phyloP scores from a whole-genome alignment of 2,113 vertebrate species.

The Vicugna pacos region DNA sequence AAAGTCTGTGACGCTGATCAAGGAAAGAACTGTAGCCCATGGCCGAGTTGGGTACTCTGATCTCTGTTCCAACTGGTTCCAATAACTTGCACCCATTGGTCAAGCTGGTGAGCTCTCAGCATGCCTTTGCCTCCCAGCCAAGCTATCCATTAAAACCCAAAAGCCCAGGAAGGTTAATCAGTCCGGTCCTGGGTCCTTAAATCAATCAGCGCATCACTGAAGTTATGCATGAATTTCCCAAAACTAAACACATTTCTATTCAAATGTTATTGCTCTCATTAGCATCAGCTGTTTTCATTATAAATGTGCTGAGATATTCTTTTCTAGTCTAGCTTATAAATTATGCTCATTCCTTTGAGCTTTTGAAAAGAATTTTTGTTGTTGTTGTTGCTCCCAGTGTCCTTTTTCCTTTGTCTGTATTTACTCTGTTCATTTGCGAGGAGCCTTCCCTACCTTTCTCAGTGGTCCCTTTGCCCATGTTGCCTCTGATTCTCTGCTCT shows the following conservation, averaged over 20 bases:
- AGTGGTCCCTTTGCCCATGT: not conserved
- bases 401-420: not conserved
- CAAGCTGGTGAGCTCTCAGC: not conserved
- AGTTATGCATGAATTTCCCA: constrained; percentile 53
- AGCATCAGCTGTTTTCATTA: constrained; percentile 64
- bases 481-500: not conserved
- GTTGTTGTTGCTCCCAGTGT: not conserved
- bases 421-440: not conserved
- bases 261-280: constrained; percentile 62
- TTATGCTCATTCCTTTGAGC: constrained; percentile 67
- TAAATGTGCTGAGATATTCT: constrained; percentile 61
- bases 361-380: not conserved
- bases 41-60: not conserved
- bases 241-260: constrained; percentile 58
- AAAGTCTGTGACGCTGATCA: not conserved
- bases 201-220: constrained; percentile 19
- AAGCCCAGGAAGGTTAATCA: constrained; percentile 38
- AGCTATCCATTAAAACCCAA: not conserved
- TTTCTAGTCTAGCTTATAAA: constrained; percentile 70
- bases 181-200: constrained; percentile 1
- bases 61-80: not conserved
- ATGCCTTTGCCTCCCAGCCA: not conserved
- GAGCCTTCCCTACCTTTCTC: constrained; percentile 34
- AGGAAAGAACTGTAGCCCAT: not conserved
- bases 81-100: not conserved